Evolutionary conservation across 2,113 vertebrate genomes (phyloP).

Genomic region (Electrona antarctica): DNA sequence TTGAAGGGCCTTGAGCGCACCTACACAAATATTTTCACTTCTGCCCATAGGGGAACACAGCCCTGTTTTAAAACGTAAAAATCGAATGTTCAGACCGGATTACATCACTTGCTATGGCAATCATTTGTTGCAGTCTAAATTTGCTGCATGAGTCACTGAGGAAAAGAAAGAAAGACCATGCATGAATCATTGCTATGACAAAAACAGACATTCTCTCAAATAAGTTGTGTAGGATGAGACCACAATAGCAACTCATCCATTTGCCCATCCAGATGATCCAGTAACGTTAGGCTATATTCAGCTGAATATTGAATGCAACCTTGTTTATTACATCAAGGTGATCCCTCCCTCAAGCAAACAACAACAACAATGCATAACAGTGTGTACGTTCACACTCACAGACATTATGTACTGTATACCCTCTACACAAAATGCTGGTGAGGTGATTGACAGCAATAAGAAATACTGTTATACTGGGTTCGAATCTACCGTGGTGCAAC

Average conservation of each 20-base stretch:
- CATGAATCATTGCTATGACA: constrained; percentile 37
- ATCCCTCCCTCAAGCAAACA: neutral
- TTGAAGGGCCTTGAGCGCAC: no score
- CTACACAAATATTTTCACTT: no score
- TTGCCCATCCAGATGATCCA: neutral
- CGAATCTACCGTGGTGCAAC: no score
- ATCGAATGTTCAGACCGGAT: neutral
- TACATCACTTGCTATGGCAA: neutral
- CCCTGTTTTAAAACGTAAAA: no score
- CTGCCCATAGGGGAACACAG: no score
- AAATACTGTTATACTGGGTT: constrained; percentile 4
- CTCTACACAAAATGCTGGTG: constrained; percentile 18
- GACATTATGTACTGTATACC: neutral
- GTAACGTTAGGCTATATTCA: neutral
- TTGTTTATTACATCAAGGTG: neutral
- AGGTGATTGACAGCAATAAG: constrained; percentile 42
- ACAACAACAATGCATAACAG: neutral
- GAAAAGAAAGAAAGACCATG: neutral
- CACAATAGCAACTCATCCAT: neutral
- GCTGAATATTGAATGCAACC: neutral
- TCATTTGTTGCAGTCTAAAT: neutral
- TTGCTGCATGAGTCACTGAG: constrained; percentile 29
- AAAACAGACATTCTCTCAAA: constrained; percentile 34
- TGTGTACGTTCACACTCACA: constrained; percentile 7
- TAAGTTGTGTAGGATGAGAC: constrained; percentile 8